Percentiles rank a stretch among this genome's conserved stretches.
These are phyloP conservation scores for Hiodon alosoides DNA, from an alignment of 2,113 vertebrate genomes.

Conservation along the genomic window DNA sequence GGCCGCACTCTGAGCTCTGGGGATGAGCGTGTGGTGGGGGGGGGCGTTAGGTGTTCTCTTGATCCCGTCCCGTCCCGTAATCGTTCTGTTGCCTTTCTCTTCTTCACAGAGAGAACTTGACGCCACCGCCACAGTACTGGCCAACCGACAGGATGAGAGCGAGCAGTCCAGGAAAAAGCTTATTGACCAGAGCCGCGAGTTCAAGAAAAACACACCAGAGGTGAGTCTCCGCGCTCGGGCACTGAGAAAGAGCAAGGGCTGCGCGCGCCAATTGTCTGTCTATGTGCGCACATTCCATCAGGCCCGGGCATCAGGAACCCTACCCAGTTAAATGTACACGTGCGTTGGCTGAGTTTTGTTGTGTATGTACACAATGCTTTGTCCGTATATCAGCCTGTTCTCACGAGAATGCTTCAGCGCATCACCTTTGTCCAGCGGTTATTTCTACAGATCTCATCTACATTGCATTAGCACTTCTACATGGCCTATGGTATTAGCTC, in stretches of 20 bases:
- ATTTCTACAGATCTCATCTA: neutral
- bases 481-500: neutral
- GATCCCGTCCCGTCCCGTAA: neutral
- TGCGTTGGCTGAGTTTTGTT: no score
- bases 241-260: neutral
- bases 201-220: slow-evolving; percentile 90
- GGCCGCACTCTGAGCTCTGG: no score
- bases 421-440: neutral
- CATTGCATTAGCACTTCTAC: neutral
- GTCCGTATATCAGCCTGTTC: no score
- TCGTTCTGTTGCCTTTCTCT: slow-evolving; percentile 26
- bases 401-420: neutral
- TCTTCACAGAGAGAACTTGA: slow-evolving; percentile 77
- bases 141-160: slow-evolving; percentile 87
- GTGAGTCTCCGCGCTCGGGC: slow-evolving; percentile 45
- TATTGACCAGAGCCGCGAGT: slow-evolving; percentile 85
- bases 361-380: no score
- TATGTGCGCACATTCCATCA: neutral
- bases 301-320: slow-evolving; percentile 1
- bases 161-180: slow-evolving; percentile 87
- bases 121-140: slow-evolving; percentile 77
- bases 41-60: slow-evolving; percentile 2
- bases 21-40: no score
- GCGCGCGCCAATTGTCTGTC: neutral
- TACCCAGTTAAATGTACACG: slow-evolving; percentile 12